phyloP scores from a whole-genome alignment of 2,888 invertebrate genomes.

The Netelia inedita region DNA sequence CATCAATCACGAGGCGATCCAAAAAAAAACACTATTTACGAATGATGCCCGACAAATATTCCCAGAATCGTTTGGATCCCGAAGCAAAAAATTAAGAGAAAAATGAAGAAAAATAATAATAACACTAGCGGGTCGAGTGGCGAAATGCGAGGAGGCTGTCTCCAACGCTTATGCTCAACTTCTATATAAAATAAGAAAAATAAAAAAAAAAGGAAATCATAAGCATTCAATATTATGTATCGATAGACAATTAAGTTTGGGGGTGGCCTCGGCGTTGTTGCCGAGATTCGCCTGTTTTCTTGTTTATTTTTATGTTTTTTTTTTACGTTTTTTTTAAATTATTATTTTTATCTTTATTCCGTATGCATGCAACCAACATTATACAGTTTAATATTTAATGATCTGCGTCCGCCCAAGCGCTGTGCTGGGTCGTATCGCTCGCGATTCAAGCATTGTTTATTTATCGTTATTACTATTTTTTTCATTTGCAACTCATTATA shows the following conservation, averaged over 20 bases:
- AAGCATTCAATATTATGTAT: constrained; percentile 74
- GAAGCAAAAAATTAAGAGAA: constrained; percentile 68
- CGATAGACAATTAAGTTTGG: constrained; percentile 77
- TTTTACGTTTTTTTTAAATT: constrained; percentile 64
- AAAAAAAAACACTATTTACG: constrained; percentile 33
- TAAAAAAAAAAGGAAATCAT: constrained; percentile 72
- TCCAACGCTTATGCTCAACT: constrained; percentile 79
- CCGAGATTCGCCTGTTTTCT: constrained; percentile 69
- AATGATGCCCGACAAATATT: constrained; percentile 51
- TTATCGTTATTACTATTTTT: constrained; percentile 58
- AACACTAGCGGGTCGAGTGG: constrained; percentile 78
- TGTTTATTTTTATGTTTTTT: constrained; percentile 62
- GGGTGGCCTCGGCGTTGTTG: constrained; percentile 73
- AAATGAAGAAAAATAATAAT: constrained; percentile 71
- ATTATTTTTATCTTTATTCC: constrained; percentile 74
- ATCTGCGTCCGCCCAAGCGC: constrained; percentile 73
- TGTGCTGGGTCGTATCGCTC: constrained; percentile 75
- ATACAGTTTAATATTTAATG: constrained; percentile 72
- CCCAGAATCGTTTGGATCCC: constrained; percentile 65
- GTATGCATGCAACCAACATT: constrained; percentile 80
- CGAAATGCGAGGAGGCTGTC: constrained; percentile 80
- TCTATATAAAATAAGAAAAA: constrained; percentile 74
- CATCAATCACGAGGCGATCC: constrained; percentile 46
- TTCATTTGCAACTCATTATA: constrained; percentile 59
- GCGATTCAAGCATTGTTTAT: constrained; percentile 68